Base-by-base conservation (phyloP, 2,797 vertebrate genomes). In the Mus spretus region DNA sequence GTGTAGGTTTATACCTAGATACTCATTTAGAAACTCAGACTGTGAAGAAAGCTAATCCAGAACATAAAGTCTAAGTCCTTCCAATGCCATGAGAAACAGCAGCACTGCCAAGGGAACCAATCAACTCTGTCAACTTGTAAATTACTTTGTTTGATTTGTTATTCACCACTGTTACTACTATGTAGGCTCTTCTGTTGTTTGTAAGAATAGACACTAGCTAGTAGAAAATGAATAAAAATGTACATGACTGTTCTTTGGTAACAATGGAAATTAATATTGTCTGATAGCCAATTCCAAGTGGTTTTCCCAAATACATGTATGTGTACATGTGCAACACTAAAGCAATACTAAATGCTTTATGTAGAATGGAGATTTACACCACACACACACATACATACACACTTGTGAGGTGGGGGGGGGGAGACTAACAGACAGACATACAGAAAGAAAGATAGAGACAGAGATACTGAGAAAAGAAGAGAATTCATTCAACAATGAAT, bases 11-110 rank as follows among this genome's bases (percentile, higher is more conserved):
- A 44, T 1, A 70, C 14, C 61, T 40, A 70, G 13, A 34, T 87
- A 75, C 55, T 40, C 80, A 63, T 26, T 89, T 40, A 84, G 44
- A 80, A 96, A 91, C 31, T 70, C 28, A 78, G 12, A 57, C 75
- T 26, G 57, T 26, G 78, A 88, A 67, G 50, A 44, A 94, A 83
- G 80, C 26, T 55, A 85, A 67, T 40, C 1, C 22, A 82, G 83
- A 94, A 61, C 14, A 22, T 34, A 65, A 22, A 14, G 63, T 91
- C 37, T n/a, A 50, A 67, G 11, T 22, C 12, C 84, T 87, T 91
- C 70, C 8, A 11, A 4, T 91, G 6, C 65, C 24, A 0, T 26
- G 34, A 34, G 63, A 2, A 17, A 26, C 77, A 85, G 78, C 6
- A 53, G 20, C 4, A 3, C 55, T 57, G 34, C 12, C 59, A 47